These are phyloP conservation scores for Pyrrhura leucotis DNA, from an alignment of 2,797 vertebrate genomes.

Conservation along the genomic window DNA sequence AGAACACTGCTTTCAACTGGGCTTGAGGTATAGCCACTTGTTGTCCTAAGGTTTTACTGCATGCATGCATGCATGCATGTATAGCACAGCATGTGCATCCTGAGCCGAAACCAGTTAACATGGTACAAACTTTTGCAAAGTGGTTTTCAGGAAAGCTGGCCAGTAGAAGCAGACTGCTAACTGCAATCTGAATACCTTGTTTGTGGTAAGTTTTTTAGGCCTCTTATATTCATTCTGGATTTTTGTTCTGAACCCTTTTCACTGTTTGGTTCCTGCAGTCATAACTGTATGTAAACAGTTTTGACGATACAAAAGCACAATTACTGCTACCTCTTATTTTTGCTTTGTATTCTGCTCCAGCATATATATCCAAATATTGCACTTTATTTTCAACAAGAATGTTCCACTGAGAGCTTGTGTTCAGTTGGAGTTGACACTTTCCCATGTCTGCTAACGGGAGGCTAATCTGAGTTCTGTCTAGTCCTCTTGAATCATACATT, in stretches of 20 bases:
- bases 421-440: background rate
- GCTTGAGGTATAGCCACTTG: background rate
- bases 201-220: background rate
- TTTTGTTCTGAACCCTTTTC: background rate
- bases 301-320: background rate
- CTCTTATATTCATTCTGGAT: background rate
- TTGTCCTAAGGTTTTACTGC: background rate
- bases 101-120: background rate
- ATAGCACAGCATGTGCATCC: background rate
- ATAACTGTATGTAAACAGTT: background rate
- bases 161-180: background rate
- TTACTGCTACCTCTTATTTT: background rate
- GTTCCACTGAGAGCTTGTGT: background rate
- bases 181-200: background rate
- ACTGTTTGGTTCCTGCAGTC: background rate
- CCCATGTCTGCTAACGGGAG: background rate
- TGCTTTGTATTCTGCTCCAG: background rate
- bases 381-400: background rate
- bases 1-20: background rate
- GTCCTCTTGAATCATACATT: background rate
- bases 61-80: background rate
- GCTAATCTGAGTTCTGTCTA: background rate
- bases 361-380: background rate
- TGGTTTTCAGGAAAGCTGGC: background rate
- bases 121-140: background rate